Evolutionary conservation across 2,797 vertebrate genomes (phyloP).

Genomic region (Naso thynnoides): DNA sequence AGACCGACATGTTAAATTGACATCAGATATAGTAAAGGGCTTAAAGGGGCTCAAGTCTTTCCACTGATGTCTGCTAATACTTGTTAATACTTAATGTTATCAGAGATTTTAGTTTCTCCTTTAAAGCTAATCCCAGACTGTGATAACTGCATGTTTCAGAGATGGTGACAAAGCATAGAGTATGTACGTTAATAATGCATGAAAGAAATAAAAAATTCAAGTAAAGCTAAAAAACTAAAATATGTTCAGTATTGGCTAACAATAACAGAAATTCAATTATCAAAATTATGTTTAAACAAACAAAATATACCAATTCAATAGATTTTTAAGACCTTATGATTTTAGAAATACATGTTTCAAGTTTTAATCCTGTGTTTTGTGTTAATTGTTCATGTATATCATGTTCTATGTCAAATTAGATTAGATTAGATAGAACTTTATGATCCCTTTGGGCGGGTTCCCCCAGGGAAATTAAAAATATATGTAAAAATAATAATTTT

Average conservation of each 20-base stretch:
- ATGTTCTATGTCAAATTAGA: too few relatives aligned
- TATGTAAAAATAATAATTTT: too few relatives aligned
- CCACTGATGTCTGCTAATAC: background rate
- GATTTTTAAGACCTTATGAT: too few relatives aligned
- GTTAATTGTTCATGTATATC: too few relatives aligned
- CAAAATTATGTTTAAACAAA: too few relatives aligned
- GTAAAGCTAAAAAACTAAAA: background rate
- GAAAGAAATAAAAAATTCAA: background rate
- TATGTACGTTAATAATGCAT: background rate
- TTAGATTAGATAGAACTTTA: too few relatives aligned
- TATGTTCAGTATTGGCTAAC: background rate
- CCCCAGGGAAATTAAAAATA: too few relatives aligned
- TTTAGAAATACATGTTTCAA: too few relatives aligned
- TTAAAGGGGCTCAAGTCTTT: background rate
- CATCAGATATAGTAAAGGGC: background rate
- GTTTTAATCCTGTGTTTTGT: too few relatives aligned
- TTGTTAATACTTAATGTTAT: background rate
- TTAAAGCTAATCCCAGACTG: background rate
- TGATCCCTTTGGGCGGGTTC: too few relatives aligned
- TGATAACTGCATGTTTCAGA: background rate
- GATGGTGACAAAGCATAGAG: background rate
- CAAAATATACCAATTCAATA: too few relatives aligned
- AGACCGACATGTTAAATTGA: background rate
- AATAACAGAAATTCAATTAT: background rate
- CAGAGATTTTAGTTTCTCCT: background rate